Conservation (phyloP, 2,888 invertebrate genomes). For the Melinopterus prodromus region DNA sequence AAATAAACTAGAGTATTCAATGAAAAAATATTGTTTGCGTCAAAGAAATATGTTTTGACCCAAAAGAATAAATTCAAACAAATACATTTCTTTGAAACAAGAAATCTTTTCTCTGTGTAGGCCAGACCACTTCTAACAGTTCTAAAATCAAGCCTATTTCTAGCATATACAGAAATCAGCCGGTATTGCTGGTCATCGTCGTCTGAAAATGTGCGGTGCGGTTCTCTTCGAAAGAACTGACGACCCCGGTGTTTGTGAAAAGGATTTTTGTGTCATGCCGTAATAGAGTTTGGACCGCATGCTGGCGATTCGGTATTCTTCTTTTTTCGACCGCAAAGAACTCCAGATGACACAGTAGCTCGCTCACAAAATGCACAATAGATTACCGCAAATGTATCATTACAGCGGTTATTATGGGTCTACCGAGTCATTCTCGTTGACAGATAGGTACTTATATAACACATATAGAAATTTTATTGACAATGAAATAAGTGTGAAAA, state of each 20-base stretch:
- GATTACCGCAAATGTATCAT: not conserved
- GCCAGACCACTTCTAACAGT: too few species aligned
- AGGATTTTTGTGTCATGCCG: not conserved
- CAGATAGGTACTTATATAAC: not conserved
- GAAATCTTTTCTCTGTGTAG: too few species aligned
- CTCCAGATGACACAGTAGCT: not conserved
- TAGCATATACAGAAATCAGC: too few species aligned
- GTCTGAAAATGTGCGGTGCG: not conserved
- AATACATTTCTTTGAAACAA: too few species aligned
- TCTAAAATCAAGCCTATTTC: too few species aligned
- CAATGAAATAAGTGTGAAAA: not conserved
- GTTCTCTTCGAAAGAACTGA: not conserved
- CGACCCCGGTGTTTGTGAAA: not conserved
- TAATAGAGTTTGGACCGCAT: slow-evolving; percentile 4
- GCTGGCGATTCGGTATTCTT: not conserved
- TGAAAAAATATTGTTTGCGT: too few species aligned
- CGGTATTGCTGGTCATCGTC: not conserved
- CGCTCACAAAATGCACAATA: slow-evolving; percentile 4
- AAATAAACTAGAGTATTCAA: too few species aligned
- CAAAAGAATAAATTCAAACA: too few species aligned
- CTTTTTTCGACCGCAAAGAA: not conserved
- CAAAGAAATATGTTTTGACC: too few species aligned
- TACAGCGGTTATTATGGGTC: not conserved
- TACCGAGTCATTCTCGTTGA: not conserved
- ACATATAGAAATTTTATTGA: not conserved